Evolutionary conservation across 37 sponge, comb jelly and placozoan species (phyloP).

Genomic region (Oscarella lobularis): DNA sequence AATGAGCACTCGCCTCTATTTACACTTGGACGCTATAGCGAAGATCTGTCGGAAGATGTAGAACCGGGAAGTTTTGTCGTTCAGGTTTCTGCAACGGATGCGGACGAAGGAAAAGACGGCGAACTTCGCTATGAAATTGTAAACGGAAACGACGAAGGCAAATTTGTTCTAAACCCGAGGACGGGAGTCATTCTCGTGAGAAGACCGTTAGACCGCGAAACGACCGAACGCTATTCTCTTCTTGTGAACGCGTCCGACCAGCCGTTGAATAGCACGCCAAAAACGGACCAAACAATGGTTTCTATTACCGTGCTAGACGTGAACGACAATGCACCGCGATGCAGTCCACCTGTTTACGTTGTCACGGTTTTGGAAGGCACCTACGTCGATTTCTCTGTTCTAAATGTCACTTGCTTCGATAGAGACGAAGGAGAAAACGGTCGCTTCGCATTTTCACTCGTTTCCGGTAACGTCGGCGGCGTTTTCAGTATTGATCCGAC

Average conservation of each 20-base stretch:
- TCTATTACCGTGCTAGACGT: not conserved
- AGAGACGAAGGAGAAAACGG: conserved; percentile 14
- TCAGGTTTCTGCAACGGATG: conserved; percentile 42
- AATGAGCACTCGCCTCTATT: conserved; percentile 48
- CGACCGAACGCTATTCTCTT: conserved; percentile 13
- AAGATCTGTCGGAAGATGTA: conserved; percentile 24
- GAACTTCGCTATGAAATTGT: conserved; percentile 28
- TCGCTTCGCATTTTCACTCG: conserved; percentile 13
- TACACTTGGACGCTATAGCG: conserved; percentile 20
- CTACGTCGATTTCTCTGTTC: not conserved
- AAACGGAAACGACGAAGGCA: conserved; percentile 28
- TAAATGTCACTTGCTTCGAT: not conserved
- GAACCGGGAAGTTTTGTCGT: conserved; percentile 12
- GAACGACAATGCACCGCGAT: conserved; percentile 2
- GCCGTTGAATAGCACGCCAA: not conserved
- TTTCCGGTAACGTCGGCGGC: conserved; percentile 8
- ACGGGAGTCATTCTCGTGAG: conserved; percentile 42
- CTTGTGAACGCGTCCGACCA: conserved; percentile 40
- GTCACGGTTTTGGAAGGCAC: not conserved
- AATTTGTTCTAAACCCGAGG: conserved; percentile 40
- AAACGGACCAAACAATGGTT: not conserved
- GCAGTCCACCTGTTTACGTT: not conserved
- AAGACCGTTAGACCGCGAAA: conserved; percentile 42
- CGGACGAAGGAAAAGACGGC: conserved; percentile 34
- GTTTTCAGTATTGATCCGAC: conserved; percentile 18